These are phyloP conservation scores for Nipponacmea schrenckii DNA, from an alignment of 2,888 invertebrate genomes.

Conservation along the genomic window DNA sequence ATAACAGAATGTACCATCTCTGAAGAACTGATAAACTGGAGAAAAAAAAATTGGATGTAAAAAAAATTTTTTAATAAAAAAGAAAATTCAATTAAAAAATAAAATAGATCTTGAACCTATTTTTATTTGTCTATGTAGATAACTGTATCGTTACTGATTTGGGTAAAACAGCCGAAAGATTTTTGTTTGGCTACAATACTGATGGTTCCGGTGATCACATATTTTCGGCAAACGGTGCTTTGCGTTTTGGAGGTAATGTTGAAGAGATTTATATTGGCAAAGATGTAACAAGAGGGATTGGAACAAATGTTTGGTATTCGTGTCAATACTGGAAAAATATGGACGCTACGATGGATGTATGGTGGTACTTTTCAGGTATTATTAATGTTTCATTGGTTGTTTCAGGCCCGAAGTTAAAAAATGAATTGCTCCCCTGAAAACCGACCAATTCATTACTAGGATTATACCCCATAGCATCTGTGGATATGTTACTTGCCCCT, in stretches of 20 bases:
- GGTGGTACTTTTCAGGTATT: conserved; percentile 49
- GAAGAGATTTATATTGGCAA: conserved; percentile 38
- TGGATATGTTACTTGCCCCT: no score
- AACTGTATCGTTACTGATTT: conserved; percentile 35
- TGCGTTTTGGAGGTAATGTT: conserved; percentile 35
- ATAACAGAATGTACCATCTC: no score
- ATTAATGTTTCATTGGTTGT: not conserved
- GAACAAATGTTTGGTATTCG: conserved; percentile 42
- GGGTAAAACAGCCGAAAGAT: conserved; percentile 29
- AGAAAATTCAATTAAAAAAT: no score
- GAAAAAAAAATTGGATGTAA: no score
- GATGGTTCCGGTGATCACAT: conserved; percentile 27
- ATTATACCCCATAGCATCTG: no score
- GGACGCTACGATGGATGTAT: conserved; percentile 49
- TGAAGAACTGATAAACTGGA: no score
- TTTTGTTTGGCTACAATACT: conserved; percentile 41
- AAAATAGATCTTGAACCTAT: no score
- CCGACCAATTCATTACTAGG: no score
- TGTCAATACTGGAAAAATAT: conserved; percentile 45
- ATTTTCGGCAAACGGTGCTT: conserved; percentile 40
- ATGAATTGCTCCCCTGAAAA: no score
- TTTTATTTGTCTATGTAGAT: conserved; percentile 8
- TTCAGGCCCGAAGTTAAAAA: not conserved
- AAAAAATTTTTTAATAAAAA: no score
- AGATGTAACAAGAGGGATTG: conserved; percentile 35